Evolutionary conservation across 2,888 invertebrate genomes (phyloP), one percentile per base, ranked within the genome.

Genomic region (Pocota personata): DNA sequence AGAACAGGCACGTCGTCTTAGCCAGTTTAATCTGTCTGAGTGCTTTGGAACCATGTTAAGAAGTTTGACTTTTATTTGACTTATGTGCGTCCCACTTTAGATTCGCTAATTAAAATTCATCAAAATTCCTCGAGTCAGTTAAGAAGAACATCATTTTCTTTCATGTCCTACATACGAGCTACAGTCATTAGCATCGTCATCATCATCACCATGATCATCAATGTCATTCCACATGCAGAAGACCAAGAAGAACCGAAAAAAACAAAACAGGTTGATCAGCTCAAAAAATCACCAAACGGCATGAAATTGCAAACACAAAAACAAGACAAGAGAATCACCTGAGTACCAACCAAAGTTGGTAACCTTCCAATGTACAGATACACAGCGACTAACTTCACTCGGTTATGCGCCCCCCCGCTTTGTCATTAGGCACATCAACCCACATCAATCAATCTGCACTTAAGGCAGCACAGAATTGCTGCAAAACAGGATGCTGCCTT

Each of bases 341-440:
- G 50, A 64, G 48, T 64, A 32, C 52, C 76, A 71, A 32, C 52
- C 76, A 71, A 64, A 71, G 57, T 66, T 66, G 46, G 82, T 58
- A 72, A 72, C 69, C 75, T 24, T 30, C 24, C n/a, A 24, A 27
- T 21, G 21, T 19, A 67, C 35, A 64, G n/a, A 24, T 19, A 24
- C n/a, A 32, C 30, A 46, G 8, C 57, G 21, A 14, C 10, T 48
- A 48, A 21, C 21, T 14, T 16, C n/a, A 40, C 5, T 14, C 14
- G 40, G 2, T 14, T 14, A 1, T 57, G 35, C 8, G 14, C 3
- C 43, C 48, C 37, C 35, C 16, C 50, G 16, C 71, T 14, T 32
- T 72, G 79, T 86, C 84, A 86, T 86, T 86, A 75, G 80, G 84
- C 71, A 43, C 86, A 77, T 60, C 82, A 82, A 72, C 86, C 86